Base-by-base conservation (phyloP, 1,140 invertebrate genomes). In the Linepithema humile region DNA sequence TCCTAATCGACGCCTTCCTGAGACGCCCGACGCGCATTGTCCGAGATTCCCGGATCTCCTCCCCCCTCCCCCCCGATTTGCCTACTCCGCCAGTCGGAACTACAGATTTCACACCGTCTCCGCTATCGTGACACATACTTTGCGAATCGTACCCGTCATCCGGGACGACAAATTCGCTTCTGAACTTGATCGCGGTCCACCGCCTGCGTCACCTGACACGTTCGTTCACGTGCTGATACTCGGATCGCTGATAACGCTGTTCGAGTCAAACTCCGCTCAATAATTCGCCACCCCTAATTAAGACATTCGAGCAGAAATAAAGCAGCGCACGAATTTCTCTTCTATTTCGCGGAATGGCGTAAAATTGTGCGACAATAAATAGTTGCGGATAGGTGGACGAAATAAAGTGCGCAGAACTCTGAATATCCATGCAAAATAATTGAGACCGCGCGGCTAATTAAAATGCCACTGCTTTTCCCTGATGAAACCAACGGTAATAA, bases 1-100 rank as follows among this genome's bases (percentile, higher is more conserved):
- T 70, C 35, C 50, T 70, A 69, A 78, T 78, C 64, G 48, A 40
- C 48, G 45, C 7, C 17, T 57, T 69, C 64, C 75, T 32, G 64
- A 67, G 48, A 78, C 17, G 17, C 26, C 17, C 53, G 38, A 15
- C 38, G 9, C 10, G n/a, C 45, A 32, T 69, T 67, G 62, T 69
- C 62, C 45, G 12, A 29, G 9, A 26, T 38, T 20, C 59, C 10
- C 9, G n/a, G n/a, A n/a, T 38, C 20, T 10, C 23, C 35, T 43
- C 7, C 10, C 3, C 12, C n/a, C 23, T 23, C 23, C 9, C 55
- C 26, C 17, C 2, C 12, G 12, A 20, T 23, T 6, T 20, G 4
- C 0, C 20, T 12, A 32, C 5, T 29, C 17, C 17, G 23, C 15
- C 17, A 67, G 4, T 53, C 45, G 62, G 23, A 78, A 32, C 26